Base-by-base conservation (phyloP, 2,888 invertebrate genomes). In the Agrotis puta region DNA sequence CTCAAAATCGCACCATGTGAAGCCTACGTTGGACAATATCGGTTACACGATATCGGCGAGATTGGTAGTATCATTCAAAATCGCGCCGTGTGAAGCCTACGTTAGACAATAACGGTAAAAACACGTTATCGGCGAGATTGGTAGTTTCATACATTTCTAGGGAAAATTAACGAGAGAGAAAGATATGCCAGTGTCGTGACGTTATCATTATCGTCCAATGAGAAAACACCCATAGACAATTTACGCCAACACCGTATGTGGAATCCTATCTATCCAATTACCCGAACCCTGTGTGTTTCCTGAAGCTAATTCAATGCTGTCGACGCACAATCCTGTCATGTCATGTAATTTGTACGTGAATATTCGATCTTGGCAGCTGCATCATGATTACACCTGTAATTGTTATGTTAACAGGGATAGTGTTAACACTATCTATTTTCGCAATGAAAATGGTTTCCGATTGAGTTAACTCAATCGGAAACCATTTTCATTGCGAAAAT, bases 241-340 rank as follows among this genome's bases (percentile, higher is more conserved):
- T 18, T 47, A 18, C 45, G 57, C 18, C 7, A 5, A 14, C n/a
- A 13, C 24, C 18, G 18, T n/a, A 6, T 48, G 43, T 48, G 14
- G 4, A 50, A 59, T 33, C 43, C 27, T 16, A 48, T 27, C 16
- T 53, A 33, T 7, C 16, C 33, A 66, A 54, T 63, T 75, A 57
- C n/a, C 16, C 7, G 14, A 33, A 33, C 33, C 33, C 33, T 33
- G 33, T 33, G 5, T 24, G 65, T 16, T 33, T 14, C 16, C 18
- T 22, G 13, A 20, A 59, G 16, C 64, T 47, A 59, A 77, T 70
- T 47, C 14, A 20, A n/a, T 3, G 5, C 45, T 70, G 47, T 53
- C 45, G 9, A 6, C 3, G 5, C 43, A 50, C 53, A 54, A 59
- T 43, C 7, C 16, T 54, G 18, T 2, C 24, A 11, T 33, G 33